Evolutionary conservation across 2,888 invertebrate genomes (phyloP).

Genomic region (Hirtodrosophila alboralis): DNA sequence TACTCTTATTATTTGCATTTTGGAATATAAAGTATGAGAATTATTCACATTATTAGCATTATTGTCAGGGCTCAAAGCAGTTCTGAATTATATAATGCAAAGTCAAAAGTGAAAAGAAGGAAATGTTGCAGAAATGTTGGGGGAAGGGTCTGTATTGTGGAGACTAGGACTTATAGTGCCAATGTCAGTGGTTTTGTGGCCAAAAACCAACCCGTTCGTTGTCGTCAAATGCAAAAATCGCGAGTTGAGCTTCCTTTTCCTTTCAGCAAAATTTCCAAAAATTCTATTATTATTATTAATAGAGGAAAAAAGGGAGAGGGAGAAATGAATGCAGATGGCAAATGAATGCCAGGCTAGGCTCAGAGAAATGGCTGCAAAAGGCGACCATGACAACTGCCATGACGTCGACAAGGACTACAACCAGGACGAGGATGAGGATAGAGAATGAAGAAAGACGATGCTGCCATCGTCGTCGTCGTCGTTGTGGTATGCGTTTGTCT

Average conservation of each 20-base stretch:
- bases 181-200: slow-evolving; percentile 34
- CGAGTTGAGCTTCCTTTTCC: slow-evolving; percentile 71
- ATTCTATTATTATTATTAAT: slow-evolving; percentile 79
- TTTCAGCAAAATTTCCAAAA: slow-evolving; percentile 73
- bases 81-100: slow-evolving; percentile 42
- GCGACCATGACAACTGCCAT: slow-evolving; percentile 67
- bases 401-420: slow-evolving; percentile 7
- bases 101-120: slow-evolving; percentile 18
- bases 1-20: slow-evolving; percentile 49
- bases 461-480: no score
- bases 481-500: slow-evolving; percentile 67
- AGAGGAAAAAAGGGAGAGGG: slow-evolving; percentile 39
- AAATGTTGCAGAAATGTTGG: background rate
- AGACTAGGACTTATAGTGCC: slow-evolving; percentile 4
- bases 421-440: background rate
- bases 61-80: slow-evolving; percentile 52
- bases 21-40: slow-evolving; percentile 38
- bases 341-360: slow-evolving; percentile 47
- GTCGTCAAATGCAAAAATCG: slow-evolving; percentile 73
- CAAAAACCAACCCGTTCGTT: slow-evolving; percentile 61
- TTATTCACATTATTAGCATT: slow-evolving; percentile 69
- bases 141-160: background rate
- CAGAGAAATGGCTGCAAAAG: slow-evolving; percentile 23
- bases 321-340: slow-evolving; percentile 10
- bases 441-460: slow-evolving; percentile 14